Conservation (phyloP, 2,888 invertebrate genomes). For the Phragmatobia fuliginosa region DNA sequence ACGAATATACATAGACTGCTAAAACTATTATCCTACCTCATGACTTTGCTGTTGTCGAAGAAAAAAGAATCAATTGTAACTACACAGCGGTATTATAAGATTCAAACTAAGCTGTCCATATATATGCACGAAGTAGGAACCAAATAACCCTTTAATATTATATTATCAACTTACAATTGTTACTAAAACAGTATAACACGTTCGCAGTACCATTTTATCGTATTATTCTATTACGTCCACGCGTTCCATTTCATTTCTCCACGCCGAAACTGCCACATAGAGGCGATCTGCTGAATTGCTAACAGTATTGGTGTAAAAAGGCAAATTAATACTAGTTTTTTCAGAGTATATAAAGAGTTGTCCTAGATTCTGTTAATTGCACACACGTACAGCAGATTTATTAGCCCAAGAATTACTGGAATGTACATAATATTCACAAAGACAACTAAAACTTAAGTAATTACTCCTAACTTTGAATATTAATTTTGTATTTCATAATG, state of each 20-base stretch:
- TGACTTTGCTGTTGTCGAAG: too few relatives aligned
- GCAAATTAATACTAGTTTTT: background rate
- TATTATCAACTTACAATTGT: background rate
- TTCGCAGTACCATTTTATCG: background rate
- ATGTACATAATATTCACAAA: background rate
- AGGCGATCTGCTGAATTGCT: background rate
- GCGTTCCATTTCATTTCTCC: background rate
- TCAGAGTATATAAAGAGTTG: background rate
- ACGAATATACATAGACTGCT: too few relatives aligned
- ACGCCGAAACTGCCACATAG: background rate
- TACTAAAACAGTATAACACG: background rate
- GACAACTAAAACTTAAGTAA: background rate
- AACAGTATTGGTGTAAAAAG: background rate
- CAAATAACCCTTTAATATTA: background rate
- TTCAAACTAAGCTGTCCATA: background rate
- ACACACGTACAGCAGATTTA: background rate
- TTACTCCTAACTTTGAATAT: background rate
- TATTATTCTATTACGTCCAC: constrained; percentile 4
- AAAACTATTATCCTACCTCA: too few relatives aligned
- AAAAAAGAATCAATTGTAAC: background rate
- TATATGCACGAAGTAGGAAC: background rate
- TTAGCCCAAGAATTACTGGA: background rate
- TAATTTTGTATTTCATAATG: background rate
- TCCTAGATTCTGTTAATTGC: background rate
- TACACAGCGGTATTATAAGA: background rate